phyloP scores from a whole-genome alignment of 2,797 vertebrate genomes.

The Tadarida brasiliensis region DNA sequence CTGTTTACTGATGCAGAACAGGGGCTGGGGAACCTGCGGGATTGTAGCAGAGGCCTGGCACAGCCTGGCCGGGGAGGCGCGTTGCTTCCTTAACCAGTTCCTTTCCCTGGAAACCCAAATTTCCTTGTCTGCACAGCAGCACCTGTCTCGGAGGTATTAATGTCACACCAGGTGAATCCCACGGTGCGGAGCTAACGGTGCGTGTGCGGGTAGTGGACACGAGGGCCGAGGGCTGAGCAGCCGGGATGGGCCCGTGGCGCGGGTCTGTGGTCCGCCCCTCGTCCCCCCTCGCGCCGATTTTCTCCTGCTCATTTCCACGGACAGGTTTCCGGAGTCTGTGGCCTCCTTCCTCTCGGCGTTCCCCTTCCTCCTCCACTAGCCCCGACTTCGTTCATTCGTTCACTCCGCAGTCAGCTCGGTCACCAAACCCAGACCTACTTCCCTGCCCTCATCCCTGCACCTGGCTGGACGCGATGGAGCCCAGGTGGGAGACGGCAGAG shows the following conservation, averaged over 20 bases:
- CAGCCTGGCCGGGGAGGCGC: fast-evolving
- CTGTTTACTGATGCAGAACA: neutral
- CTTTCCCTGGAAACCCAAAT: too few species aligned
- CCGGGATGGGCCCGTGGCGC: too few species aligned
- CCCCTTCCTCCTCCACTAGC: neutral
- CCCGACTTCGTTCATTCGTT: neutral
- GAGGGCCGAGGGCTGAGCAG: neutral
- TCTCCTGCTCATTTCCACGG: neutral
- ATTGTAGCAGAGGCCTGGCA: neutral
- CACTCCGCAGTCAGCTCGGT: neutral
- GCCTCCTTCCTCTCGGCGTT: neutral
- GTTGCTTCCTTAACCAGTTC: neutral
- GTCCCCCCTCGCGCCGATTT: neutral
- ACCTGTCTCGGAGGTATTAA: neutral
- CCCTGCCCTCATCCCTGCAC: neutral
- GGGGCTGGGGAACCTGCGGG: neutral
- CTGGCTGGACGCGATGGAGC: too few species aligned
- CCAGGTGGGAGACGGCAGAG: fast-evolving
- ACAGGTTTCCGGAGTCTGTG: neutral
- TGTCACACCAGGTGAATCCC: neutral
- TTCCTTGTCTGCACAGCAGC: neutral
- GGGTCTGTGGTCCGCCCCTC: neutral
- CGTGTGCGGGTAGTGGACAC: neutral
- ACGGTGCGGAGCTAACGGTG: neutral
- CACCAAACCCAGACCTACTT: neutral